Conservation (phyloP, 1,140 invertebrate species). For the Papilio polytes region DNA sequence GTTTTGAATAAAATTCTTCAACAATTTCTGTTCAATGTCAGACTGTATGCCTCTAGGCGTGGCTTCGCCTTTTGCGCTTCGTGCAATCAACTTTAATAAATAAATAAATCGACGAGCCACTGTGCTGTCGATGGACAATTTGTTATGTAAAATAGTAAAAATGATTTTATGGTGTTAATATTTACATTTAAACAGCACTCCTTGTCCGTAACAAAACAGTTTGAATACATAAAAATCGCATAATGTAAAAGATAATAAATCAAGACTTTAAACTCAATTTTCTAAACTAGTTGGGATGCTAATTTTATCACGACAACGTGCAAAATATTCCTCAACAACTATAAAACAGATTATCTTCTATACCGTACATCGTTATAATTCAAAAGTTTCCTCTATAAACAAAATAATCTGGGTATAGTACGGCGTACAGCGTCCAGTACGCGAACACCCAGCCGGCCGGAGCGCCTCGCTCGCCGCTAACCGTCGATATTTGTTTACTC, state of each 20-base stretch:
- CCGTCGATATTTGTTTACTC: conserved; percentile 41
- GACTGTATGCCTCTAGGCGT: not conserved
- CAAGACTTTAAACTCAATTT: no score
- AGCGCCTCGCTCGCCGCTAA: not conserved
- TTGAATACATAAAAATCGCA: not conserved
- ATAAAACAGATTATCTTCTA: not conserved
- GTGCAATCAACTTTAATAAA: conserved; percentile 17
- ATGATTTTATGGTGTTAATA: not conserved
- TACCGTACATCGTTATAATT: not conserved
- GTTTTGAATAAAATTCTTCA: not conserved
- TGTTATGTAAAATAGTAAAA: not conserved
- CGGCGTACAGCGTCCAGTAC: conserved; percentile 8
- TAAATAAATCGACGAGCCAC: conserved; percentile 7
- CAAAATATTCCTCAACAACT: conserved; percentile 7
- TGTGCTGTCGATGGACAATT: not conserved
- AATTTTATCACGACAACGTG: not conserved
- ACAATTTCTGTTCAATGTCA: not conserved
- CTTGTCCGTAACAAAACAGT: not conserved
- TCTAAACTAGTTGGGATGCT: not conserved
- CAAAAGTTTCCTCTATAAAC: conserved; percentile 18
- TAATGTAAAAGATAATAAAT: no score
- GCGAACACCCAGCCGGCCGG: conserved; percentile 3
- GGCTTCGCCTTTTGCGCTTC: not conserved
- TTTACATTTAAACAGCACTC: not conserved
- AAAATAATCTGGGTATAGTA: conserved; percentile 26